Evolutionary conservation across 2,888 invertebrate species (phyloP).

Genomic region (Heliconius sara): DNA sequence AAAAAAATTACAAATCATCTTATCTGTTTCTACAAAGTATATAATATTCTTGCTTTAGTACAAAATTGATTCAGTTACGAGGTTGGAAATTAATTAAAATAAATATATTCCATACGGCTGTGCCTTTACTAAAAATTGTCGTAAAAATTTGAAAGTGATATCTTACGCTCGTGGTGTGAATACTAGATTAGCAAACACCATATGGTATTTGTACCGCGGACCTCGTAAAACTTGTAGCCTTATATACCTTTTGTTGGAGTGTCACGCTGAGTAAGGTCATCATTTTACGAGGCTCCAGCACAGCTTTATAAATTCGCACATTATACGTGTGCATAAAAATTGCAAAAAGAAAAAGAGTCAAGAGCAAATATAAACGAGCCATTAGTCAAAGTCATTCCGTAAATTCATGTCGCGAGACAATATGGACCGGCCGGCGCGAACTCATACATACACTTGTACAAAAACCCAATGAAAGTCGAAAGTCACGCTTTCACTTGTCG

Average conservation of each 20-base stretch:
- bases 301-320: constrained; percentile 4
- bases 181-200: constrained; percentile 7
- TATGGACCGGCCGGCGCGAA: constrained; percentile 71
- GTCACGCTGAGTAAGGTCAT: constrained; percentile 18
- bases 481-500: constrained; percentile 82
- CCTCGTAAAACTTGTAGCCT: not conserved
- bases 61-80: not conserved
- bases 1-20: not conserved
- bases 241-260: not conserved
- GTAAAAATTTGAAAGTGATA: constrained; percentile 5
- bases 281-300: not conserved
- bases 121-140: not conserved
- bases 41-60: not conserved
- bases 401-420: constrained; percentile 78
- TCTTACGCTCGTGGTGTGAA: constrained; percentile 1
- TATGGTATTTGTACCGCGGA: not conserved
- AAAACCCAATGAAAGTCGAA: constrained; percentile 83
- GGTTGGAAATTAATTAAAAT: not conserved
- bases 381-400: constrained; percentile 38
- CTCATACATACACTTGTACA: constrained; percentile 77
- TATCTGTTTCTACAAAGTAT: not conserved
- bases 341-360: not conserved
- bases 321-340: not conserved
- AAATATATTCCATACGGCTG: not conserved
- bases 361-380: constrained; percentile 37